Conservation (phyloP, 2,888 invertebrate genomes). For the Brenthis hecate region DNA sequence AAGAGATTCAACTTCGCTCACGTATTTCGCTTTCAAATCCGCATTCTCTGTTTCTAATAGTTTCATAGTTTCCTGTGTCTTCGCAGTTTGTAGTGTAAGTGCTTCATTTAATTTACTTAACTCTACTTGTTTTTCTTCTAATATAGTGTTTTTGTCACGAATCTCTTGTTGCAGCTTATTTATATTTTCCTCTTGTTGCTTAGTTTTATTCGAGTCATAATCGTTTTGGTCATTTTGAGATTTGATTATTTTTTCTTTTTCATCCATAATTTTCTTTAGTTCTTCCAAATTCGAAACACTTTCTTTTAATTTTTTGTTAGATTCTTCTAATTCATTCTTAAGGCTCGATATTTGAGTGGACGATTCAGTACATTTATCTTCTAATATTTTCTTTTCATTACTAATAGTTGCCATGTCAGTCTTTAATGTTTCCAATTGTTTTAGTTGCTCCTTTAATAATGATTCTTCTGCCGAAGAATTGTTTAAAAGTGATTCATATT, state of each 20-base stretch:
- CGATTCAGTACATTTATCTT: slow-evolving; percentile 58
- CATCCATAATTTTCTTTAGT: slow-evolving; percentile 57
- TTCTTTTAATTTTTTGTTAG: slow-evolving; percentile 57
- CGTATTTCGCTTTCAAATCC: slow-evolving; percentile 62
- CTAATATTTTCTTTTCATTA: slow-evolving; percentile 64
- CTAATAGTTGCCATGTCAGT: slow-evolving; percentile 59
- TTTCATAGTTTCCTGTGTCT: slow-evolving; percentile 60
- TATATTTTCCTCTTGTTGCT: slow-evolving; percentile 58
- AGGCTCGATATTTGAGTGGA: slow-evolving; percentile 55
- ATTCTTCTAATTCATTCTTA: slow-evolving; percentile 55
- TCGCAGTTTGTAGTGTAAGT: slow-evolving; percentile 57
- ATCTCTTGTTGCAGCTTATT: slow-evolving; percentile 56
- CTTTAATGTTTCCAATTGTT: slow-evolving; percentile 62
- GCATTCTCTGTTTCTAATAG: slow-evolving; percentile 64
- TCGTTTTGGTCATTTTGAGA: slow-evolving; percentile 56
- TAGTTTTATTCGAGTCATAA: slow-evolving; percentile 55
- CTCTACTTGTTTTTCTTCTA: slow-evolving; percentile 61
- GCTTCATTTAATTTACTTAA: slow-evolving; percentile 57
- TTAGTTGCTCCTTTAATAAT: slow-evolving; percentile 65
- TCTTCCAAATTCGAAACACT: slow-evolving; percentile 49
- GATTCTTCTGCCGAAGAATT: slow-evolving; percentile 72
- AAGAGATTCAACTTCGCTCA: slow-evolving; percentile 67
- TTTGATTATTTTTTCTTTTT: slow-evolving; percentile 65
- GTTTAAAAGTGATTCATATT: slow-evolving; percentile 68
- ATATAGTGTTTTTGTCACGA: slow-evolving; percentile 50